Conservation (phyloP, 2,888 invertebrate species). For the Conops quadrifasciatus region DNA sequence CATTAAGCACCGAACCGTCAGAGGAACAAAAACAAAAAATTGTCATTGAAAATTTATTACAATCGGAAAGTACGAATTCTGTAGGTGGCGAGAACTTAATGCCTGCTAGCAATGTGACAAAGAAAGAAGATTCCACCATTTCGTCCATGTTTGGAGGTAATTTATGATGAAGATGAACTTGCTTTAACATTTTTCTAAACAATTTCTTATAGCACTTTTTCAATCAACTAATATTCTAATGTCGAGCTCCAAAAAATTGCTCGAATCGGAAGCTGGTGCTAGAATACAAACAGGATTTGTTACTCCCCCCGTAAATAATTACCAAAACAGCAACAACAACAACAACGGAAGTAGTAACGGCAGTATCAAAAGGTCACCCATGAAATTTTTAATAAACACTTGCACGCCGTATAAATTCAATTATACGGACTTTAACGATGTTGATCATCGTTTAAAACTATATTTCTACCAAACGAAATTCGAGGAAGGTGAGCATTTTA, state of each 20-base stretch:
- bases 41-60: constrained; percentile 40
- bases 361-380: constrained; percentile 45
- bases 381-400: constrained; percentile 43
- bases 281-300: constrained; percentile 42
- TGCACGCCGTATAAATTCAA: constrained; percentile 66
- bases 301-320: constrained; percentile 7
- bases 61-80: constrained; percentile 30
- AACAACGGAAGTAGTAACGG: constrained; percentile 49
- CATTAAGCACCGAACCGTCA: constrained; percentile 4
- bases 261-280: constrained; percentile 50
- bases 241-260: constrained; percentile 60
- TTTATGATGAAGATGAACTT: constrained; percentile 3
- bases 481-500: constrained; percentile 68
- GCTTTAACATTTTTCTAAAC: background rate
- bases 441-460: constrained; percentile 71
- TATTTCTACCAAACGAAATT: constrained; percentile 69
- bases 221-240: constrained; percentile 66
- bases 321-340: background rate
- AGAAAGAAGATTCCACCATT: constrained; percentile 53
- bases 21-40: constrained; percentile 38
- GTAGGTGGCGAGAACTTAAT: background rate
- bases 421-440: constrained; percentile 67
- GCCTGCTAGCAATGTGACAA: constrained; percentile 34
- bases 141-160: constrained; percentile 67
- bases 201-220: constrained; percentile 62